Evolutionary conservation across 2,797 vertebrate genomes (phyloP), one percentile per base, ranked within the genome.

Genomic region (Macropodus opercularis): DNA sequence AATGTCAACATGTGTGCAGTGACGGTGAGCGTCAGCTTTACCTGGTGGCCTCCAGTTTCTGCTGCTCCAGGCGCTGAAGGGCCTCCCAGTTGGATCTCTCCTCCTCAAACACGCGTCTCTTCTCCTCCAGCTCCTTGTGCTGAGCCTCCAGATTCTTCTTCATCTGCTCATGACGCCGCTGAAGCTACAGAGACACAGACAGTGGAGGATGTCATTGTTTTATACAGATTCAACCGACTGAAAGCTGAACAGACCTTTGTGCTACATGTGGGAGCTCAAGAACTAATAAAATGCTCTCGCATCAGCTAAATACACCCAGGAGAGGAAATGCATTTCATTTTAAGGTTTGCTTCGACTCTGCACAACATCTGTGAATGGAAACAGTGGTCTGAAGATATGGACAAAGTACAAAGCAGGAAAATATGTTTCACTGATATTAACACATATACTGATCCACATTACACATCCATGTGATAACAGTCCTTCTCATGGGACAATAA

Each of bases 71-170:
- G 77, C 96, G 94, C 57, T 98, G 96, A 13, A 95, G 95, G 79
- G 93, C 64, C 90, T 98, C 97, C 97, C 97, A 98, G 92, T 95
- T 96, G 3, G 90, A 86, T 40, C 96, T 91, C 79, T 99, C 97
- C 0, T 98, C 97, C 88, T 99, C 97, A 57, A 97, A 96, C 81
- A 97, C 93, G 41, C 95, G 96, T 6, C 96, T 90, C 75, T 96
- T 96, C 73, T 99, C 97, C 84, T 99, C 97, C 78, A 98, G 77
- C 68, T 99, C 97, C 87, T 93, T 96, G 89, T 98, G 95, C 57
- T 99, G 97, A 26, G 96, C 96, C 87, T 98, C 97, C 89, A 99
- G 91, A 80, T 98, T 99, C 93, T 97, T 98, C 70, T 96, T 98
- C 97, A 99, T 99, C 83, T 98, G 97, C 82, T 99, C 97, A 0